Evolutionary conservation across 2,113 vertebrate genomes (phyloP), one percentile per base, ranked within the genome.

Genomic region (Paracanthobrama guichenoti): DNA sequence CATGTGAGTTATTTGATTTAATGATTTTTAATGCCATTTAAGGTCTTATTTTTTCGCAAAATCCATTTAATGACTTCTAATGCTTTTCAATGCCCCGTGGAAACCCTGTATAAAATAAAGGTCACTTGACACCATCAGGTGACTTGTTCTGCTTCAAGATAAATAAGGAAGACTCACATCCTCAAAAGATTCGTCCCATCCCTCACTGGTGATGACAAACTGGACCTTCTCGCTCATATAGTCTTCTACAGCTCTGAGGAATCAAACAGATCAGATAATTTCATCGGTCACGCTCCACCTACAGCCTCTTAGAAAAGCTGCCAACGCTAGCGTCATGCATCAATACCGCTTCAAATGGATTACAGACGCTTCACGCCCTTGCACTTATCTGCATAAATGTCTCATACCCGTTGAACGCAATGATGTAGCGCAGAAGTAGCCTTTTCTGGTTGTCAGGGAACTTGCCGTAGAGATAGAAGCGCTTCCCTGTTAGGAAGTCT

Each of bases 211-310:
- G 90, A 97, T 91, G 72, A 98, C 97, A 81, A 95, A 97, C 90
- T 97, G 96, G 62, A 98, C 96, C 74, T 93, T 94, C 53, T 97
- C 96, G 0, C 93, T 95, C 96, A 98, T 97, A 83, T 97, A 97
- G 72, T 97, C 96, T 90, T 97, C 96, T 0, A 97, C 91, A 31
- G 86, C 90, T 4, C 96, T 97, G 89, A 1, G 48, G 80, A n/a
- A 79, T 84, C 84, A 60, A 87, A 0, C 81, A 57, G 50, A 39
- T 31, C 0, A 50, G 60, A 73, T 44, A 57, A 22, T 72, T 28
- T 28, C 42, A 72, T 42, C 16, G 1, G 59, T 79, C 78, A 48
- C 78, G 59, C 77, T 79, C 57, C 77, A 64, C 77, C 77, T 28
- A 26, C 72, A 50, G 9, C 46, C 60, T 50, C 57, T 46, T 5